Percentiles rank a stretch among this genome's conserved stretches.
phyloP scores from a whole-genome alignment of 1,140 invertebrate species.

The Pissodes strobi region DNA sequence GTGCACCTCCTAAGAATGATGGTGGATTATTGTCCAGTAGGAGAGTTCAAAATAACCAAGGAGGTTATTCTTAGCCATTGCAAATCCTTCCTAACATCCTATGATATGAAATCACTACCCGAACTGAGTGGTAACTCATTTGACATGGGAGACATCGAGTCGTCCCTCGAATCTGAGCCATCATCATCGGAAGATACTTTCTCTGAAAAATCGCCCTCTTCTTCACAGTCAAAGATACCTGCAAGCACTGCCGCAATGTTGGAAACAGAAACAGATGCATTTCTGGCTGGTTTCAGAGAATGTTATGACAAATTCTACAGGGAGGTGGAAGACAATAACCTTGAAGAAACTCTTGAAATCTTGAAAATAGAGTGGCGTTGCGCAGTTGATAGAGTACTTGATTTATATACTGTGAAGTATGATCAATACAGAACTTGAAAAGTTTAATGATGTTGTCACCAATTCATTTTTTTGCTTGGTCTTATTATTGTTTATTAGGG shows the following conservation, averaged over 20 bases:
- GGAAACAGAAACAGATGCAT: background rate
- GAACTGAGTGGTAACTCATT: no score
- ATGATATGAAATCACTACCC: background rate
- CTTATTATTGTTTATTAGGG: no score
- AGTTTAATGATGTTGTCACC: no score
- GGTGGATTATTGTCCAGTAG: background rate
- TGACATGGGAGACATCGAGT: no score
- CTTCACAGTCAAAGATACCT: no score
- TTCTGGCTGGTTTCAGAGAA: background rate
- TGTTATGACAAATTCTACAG: background rate
- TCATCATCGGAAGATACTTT: no score
- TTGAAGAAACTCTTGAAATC: background rate
- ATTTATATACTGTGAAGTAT: constrained; percentile 6
- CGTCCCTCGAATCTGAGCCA: no score
- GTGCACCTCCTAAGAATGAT: background rate
- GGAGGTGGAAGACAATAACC: background rate
- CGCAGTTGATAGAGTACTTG: background rate
- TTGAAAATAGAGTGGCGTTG: background rate
- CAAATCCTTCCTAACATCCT: background rate
- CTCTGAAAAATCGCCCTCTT: no score
- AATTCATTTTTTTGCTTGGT: no score
- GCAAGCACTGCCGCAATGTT: no score
- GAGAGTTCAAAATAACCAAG: background rate
- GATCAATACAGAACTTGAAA: background rate
- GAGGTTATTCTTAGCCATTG: background rate